Evolutionary conservation across 2,888 invertebrate species (phyloP).

Genomic region (Keiferia lycopersicella): DNA sequence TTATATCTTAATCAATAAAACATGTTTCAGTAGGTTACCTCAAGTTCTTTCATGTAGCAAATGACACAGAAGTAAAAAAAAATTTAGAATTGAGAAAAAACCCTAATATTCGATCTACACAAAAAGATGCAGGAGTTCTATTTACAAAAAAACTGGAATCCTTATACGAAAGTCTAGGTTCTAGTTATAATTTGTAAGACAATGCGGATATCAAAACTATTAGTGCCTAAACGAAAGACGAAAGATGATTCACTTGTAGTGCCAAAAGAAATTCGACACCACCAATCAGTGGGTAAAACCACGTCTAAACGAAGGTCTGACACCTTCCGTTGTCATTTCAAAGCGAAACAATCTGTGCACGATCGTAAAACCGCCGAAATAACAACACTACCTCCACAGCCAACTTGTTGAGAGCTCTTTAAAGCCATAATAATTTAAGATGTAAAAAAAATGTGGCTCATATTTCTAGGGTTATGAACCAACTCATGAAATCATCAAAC

Average conservation of each 20-base stretch:
- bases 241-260: constrained; percentile 28
- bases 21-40: too few relatives aligned
- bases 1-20: too few relatives aligned
- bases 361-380: constrained; percentile 60
- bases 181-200: neutral
- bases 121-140: too few relatives aligned
- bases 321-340: constrained; percentile 31
- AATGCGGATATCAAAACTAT: neutral
- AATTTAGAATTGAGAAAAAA: too few relatives aligned
- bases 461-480: too few relatives aligned
- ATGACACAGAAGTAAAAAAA: too few relatives aligned
- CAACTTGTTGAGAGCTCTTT: neutral
- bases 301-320: constrained; percentile 31
- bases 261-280: constrained; percentile 22
- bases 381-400: constrained; percentile 36
- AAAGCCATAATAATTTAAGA: neutral
- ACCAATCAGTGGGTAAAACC: constrained; percentile 14
- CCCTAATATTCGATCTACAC: too few relatives aligned
- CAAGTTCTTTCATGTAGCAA: too few relatives aligned
- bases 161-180: too few relatives aligned
- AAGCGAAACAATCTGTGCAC: constrained; percentile 41
- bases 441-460: too few relatives aligned
- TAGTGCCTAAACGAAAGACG: neutral
- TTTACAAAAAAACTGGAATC: too few relatives aligned
- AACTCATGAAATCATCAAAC: too few relatives aligned